phyloP scores from a whole-genome alignment of 2,113 vertebrate species.

The Tenrec ecaudatus region DNA sequence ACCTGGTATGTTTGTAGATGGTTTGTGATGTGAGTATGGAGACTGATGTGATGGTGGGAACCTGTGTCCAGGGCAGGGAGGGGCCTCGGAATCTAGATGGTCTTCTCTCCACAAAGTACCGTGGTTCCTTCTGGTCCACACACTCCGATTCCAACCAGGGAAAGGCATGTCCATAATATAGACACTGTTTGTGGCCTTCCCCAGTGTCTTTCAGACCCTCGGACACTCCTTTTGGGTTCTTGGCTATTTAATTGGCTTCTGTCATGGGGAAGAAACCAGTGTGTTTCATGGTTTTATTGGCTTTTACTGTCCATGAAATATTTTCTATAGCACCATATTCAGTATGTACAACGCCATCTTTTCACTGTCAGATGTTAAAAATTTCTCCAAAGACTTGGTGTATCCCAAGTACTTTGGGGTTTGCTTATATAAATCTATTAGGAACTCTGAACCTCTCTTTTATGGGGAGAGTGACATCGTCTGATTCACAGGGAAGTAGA shows the following conservation, averaged over 20 bases:
- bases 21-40: slow-evolving; percentile 21
- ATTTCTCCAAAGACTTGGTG: slow-evolving; percentile 10
- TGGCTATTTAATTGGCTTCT: neutral
- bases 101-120: neutral
- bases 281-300: slow-evolving; percentile 14
- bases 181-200: neutral
- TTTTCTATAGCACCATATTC: neutral
- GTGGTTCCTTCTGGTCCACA: slow-evolving; percentile 44
- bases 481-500: slow-evolving; percentile 56
- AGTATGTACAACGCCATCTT: neutral
- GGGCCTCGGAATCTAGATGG: neutral
- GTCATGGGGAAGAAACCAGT: slow-evolving; percentile 35
- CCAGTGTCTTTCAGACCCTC: slow-evolving; percentile 2
- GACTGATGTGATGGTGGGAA: neutral
- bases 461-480: neutral
- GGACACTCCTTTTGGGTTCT: slow-evolving; percentile 32
- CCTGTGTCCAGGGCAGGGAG: neutral
- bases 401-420: slow-evolving; percentile 35
- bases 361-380: slow-evolving; percentile 46
- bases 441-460: slow-evolving; percentile 38
- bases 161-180: neutral
- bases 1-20: neutral
- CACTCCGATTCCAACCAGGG: slow-evolving; percentile 33
- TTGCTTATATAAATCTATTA: slow-evolving; percentile 43
- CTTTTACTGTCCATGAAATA: slow-evolving; percentile 39